These are phyloP conservation scores for Caenorhabditis briggsae DNA, from an alignment of 1,140 invertebrate species.

Conservation along the genomic window DNA sequence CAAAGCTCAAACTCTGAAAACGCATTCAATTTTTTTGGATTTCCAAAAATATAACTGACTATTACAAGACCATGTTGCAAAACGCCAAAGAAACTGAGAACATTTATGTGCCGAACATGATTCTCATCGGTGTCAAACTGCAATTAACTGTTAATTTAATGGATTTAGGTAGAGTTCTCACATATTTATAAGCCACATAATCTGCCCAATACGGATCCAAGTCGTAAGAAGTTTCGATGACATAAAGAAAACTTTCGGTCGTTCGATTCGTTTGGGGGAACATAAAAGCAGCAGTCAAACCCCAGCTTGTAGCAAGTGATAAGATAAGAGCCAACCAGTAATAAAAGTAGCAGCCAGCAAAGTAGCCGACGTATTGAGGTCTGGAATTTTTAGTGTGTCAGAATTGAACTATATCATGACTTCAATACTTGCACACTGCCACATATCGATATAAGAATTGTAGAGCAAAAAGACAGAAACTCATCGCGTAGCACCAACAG, in stretches of 20 bases:
- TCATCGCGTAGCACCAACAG: constrained; percentile 21
- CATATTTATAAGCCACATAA: constrained; percentile 35
- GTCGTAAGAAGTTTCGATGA: not conserved
- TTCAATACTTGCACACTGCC: not conserved
- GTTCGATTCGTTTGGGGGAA: constrained; percentile 32
- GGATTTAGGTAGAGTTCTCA: not conserved
- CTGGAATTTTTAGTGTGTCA: not conserved
- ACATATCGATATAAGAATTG: constrained; percentile 24
- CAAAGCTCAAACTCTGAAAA: constrained; percentile 20
- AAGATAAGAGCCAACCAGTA: not conserved
- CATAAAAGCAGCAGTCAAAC: not conserved
- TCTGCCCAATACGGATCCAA: not conserved
- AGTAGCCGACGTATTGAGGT: not conserved
- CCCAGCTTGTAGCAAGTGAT: constrained; percentile 22
- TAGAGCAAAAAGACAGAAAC: not conserved
- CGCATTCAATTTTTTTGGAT: not conserved
- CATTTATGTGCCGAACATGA: not conserved
- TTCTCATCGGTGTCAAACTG: constrained; percentile 35
- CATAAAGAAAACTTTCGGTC: not conserved
- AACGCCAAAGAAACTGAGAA: not conserved
- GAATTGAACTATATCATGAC: too few species aligned
- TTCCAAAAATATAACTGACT: not conserved
- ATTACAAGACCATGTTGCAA: constrained; percentile 1
- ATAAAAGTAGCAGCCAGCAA: not conserved
- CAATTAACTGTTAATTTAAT: not conserved